Evolutionary conservation across 2,888 invertebrate genomes (phyloP).

Genomic region (Pasiphila rectangulata): DNA sequence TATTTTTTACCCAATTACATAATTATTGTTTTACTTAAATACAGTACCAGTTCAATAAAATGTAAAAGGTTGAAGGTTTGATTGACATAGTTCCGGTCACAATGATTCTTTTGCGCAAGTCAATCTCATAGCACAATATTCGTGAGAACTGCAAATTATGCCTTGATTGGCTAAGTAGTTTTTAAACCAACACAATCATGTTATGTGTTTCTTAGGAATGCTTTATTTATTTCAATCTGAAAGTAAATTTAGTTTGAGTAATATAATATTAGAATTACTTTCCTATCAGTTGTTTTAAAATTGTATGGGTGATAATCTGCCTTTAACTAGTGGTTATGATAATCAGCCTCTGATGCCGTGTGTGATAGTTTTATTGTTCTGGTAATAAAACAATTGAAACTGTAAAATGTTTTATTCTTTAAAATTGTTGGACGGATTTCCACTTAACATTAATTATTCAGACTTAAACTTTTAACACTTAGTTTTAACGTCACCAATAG

Average conservation of each 20-base stretch:
- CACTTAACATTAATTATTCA: not conserved
- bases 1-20: slow-evolving; percentile 12
- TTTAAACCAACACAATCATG: slow-evolving; percentile 2
- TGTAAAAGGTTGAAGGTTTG: no score
- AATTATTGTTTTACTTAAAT: slow-evolving; percentile 10
- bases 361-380: slow-evolving; percentile 54
- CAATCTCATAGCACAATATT: no score
- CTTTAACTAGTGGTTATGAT: slow-evolving; percentile 39
- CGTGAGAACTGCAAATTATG: no score
- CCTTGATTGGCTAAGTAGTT: not conserved
- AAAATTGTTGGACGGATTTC: slow-evolving; percentile 24
- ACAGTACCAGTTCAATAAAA: slow-evolving; percentile 5
- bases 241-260: no score
- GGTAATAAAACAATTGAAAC: slow-evolving; percentile 44
- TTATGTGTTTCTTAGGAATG: not conserved
- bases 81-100: no score
- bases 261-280: not conserved
- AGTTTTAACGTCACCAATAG: slow-evolving; percentile 79
- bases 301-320: slow-evolving; percentile 39
- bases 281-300: slow-evolving; percentile 8
- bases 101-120: no score
- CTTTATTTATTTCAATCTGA: not conserved
- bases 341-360: slow-evolving; percentile 41
- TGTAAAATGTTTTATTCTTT: slow-evolving; percentile 28
- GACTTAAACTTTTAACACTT: not conserved